Evolutionary conservation across 2,797 vertebrate genomes (phyloP).

Genomic region (Lemur catta): DNA sequence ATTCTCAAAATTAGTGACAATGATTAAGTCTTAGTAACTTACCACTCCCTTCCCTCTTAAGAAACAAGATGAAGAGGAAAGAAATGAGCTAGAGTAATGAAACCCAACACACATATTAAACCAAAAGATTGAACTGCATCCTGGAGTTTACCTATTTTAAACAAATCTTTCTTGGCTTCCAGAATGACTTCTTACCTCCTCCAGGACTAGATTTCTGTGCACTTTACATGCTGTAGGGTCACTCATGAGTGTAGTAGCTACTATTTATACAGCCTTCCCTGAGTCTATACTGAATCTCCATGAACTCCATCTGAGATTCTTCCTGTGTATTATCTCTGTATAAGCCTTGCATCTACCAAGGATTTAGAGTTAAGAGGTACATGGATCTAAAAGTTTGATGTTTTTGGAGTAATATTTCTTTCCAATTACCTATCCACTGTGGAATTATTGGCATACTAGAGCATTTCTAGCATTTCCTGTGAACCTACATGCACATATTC

Average conservation of each 20-base stretch:
- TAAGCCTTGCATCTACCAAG: background rate
- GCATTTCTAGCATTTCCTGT: background rate
- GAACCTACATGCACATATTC: background rate
- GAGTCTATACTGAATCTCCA: background rate
- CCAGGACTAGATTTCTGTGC: background rate
- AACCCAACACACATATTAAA: background rate
- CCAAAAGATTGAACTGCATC: background rate
- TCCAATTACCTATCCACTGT: background rate
- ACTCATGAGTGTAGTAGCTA: background rate
- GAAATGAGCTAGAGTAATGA: background rate
- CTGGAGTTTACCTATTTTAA: background rate
- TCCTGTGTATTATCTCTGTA: background rate
- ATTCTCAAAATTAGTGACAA: background rate
- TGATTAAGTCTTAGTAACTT: background rate
- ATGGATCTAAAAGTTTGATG: background rate
- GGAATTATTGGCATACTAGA: constrained; percentile 1
- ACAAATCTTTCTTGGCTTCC: background rate
- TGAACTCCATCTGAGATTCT: background rate
- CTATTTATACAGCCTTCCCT: background rate
- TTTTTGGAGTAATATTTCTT: background rate
- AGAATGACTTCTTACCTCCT: background rate
- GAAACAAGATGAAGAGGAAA: background rate
- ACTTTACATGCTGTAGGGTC: background rate
- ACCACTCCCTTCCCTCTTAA: background rate
- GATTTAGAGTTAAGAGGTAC: background rate